phyloP scores from a whole-genome alignment of 2,888 invertebrate species.

The Periphyllus acericola region DNA sequence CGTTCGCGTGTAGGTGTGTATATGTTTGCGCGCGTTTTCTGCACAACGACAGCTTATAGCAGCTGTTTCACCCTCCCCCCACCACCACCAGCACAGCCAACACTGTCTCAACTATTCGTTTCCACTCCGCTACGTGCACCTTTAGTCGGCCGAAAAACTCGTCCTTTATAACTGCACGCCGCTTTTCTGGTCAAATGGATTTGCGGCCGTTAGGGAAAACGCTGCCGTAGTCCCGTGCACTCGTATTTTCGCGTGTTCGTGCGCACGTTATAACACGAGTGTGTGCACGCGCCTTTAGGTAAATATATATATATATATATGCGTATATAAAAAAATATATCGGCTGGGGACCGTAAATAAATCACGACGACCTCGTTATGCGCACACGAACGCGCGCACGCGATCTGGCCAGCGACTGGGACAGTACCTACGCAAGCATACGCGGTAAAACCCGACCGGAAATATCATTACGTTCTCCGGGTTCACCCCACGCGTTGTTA shows the following conservation, averaged over 20 bases:
- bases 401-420: too few species aligned
- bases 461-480: not conserved
- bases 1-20: not conserved
- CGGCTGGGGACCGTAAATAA: constrained; percentile 32
- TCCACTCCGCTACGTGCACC: not conserved
- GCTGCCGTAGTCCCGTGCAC: not conserved
- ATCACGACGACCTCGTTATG: constrained; percentile 54
- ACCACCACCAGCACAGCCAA: too few species aligned
- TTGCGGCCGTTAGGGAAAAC: constrained; percentile 53
- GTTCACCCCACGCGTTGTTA: not conserved
- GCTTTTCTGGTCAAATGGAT: constrained; percentile 57
- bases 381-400: not conserved
- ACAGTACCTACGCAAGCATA: too few species aligned
- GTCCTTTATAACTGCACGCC: constrained; percentile 51
- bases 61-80: constrained; percentile 14
- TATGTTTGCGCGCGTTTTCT: constrained; percentile 16
- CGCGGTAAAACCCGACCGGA: not conserved
- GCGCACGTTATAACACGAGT: not conserved
- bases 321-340: not conserved
- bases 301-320: not conserved
- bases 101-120: not conserved
- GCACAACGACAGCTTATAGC: constrained; percentile 32
- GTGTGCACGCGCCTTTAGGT: not conserved
- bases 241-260: not conserved
- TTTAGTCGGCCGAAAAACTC: not conserved